Evolutionary conservation across 1,140 invertebrate species (phyloP), one percentile per base, ranked within the genome.

Genomic region (Plectus sambesii): DNA sequence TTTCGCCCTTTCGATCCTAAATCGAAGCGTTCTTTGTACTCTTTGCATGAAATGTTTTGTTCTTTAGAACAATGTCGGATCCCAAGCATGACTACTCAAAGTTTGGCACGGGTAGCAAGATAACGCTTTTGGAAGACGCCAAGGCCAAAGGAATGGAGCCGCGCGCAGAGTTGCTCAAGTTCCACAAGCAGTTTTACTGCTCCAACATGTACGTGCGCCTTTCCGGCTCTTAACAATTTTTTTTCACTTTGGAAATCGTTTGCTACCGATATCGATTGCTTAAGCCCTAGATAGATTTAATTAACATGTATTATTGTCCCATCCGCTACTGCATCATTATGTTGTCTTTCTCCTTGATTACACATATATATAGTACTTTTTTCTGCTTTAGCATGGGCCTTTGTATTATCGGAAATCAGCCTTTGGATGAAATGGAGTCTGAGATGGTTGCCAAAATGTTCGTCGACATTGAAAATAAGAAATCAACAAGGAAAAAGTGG

Each of bases 181-280:
- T 96, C 71, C 86, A 97, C 74, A 71, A 80, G 3, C 75, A 81
- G 42, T 89, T 82, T 81, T 98, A 98, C 73, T 97, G 89, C 0
- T 77, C 89, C 0, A 81, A 90, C 62, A 81, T 94, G 55, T 56
- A 22, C 42, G 54, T 56, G 43, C 23, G 12, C 43, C 3, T 12
- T 1, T n/a, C n/a, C n/a, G n/a, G n/a, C n/a, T n/a, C n/a, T n/a
- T n/a, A n/a, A n/a, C n/a, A n/a, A n/a, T 29, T n/a, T 29, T n/a
- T 12, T 12, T 41, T 41, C 23, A 12, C 23, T n/a, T 12, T 41
- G n/a, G 12, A 41, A 12, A 41, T 24, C 1, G n/a, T 29, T n/a
- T 41, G 22, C 12, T 33, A 17, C 51, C n/a, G 35, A 12, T 15
- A 41, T 41, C 2, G 12, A 30, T 19, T 36, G 37, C 23, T n/a